Evolutionary conservation across 2,113 vertebrate species (phyloP), one percentile per base, ranked within the genome.

Genomic region (Bos javanicus): DNA sequence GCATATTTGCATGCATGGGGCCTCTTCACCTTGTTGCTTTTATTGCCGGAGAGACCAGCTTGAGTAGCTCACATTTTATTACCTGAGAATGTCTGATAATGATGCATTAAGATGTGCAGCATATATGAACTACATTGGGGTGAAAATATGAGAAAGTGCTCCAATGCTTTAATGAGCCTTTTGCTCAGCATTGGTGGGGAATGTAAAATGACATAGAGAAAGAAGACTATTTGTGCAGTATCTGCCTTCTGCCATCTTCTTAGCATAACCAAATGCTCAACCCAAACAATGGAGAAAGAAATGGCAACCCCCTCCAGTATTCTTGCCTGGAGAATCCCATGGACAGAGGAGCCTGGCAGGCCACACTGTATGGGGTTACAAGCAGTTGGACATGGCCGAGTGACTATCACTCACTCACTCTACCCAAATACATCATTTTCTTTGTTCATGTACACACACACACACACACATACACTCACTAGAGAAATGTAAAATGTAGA

Each of bases 41-140:
- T 98, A 97, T 82, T 96, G 86, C 94, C 52, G 71, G 78, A 85
- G 97, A 96, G 92, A 97, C 67, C 52, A 91, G 95, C 82, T 96
- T 48, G 19, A 93, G 19, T 78, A 93, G 88, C 62, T 95, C 80
- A 96, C 7, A 87, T 94, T 97, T 96, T 95, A 96, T 94, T 94
- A 83, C 67, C 76, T 39, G 48, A 95, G 97, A 95, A 95, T 82
- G 60, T 90, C 89, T 97, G 78, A 62, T 95, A 97, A 95, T 94
- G 67, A 89, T 90, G 85, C 39, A 87, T 95, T 86, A 91, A 59
- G 64, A 86, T 54, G 56, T 59, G 30, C 26, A 1, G 60, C 48
- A 4, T 48, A 16, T 80, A 48, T 82, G 52, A 97, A 80, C 52
- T 93, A 64, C 84, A 87, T 39, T 60, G 86, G 67, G 85, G 59